Conservation (phyloP, 1,140 invertebrate species). For the Tetramorium simillimum region DNA sequence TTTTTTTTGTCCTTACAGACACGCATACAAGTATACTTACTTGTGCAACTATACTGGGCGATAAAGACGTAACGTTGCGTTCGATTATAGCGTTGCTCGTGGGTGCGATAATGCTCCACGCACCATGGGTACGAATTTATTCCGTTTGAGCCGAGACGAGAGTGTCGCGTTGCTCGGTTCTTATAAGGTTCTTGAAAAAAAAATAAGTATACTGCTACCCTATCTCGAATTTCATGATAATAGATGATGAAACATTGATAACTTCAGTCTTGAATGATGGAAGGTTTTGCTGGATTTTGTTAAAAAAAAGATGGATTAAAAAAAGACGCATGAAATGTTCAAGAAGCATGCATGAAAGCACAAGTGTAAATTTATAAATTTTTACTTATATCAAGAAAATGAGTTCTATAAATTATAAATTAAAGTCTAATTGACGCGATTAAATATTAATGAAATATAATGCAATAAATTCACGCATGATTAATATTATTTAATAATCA, state of each 20-base stretch:
- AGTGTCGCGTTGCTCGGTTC: constrained; percentile 33
- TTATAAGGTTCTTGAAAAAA: constrained; percentile 59
- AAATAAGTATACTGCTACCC: constrained; percentile 30
- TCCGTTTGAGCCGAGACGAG: constrained; percentile 18
- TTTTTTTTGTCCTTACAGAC: constrained; percentile 23
- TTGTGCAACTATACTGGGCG: neutral
- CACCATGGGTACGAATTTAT: constrained; percentile 34
- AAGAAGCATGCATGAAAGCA: neutral
- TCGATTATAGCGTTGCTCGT: constrained; percentile 63
- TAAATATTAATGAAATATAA: too few species aligned
- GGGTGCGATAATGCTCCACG: constrained; percentile 57
- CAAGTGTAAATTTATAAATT: neutral
- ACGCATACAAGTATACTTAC: neutral
- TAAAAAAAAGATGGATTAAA: constrained; percentile 5
- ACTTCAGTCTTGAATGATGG: neutral
- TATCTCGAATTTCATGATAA: constrained; percentile 47
- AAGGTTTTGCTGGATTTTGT: neutral
- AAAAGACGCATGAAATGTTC: neutral
- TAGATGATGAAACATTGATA: constrained; percentile 45
- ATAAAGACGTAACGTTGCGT: constrained; percentile 60
- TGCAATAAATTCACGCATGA: too few species aligned
- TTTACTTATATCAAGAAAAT: too few species aligned
- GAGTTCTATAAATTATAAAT: too few species aligned
- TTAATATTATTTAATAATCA: too few species aligned
- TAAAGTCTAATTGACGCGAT: too few species aligned